Conservation (phyloP, 2,797 vertebrate species). For the Cryptoblepharus egeriae region DNA sequence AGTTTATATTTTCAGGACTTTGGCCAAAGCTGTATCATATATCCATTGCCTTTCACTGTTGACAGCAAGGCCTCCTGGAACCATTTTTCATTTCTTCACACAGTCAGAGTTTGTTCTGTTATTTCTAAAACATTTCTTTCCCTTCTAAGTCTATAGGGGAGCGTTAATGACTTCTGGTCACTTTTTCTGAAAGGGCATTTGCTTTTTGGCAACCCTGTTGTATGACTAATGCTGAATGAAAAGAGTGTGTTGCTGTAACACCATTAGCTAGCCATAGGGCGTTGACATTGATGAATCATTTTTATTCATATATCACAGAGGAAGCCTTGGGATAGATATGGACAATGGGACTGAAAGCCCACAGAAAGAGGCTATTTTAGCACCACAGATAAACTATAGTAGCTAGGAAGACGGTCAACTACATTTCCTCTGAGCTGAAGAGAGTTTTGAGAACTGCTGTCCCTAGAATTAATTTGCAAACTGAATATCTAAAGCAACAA, state of each 20-base stretch:
- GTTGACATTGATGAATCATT: constrained; percentile 26
- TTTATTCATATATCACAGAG: constrained; percentile 42
- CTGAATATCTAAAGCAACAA: not conserved
- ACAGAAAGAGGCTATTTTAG: not conserved
- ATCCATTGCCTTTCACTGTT: not conserved
- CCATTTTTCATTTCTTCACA: constrained; percentile 22
- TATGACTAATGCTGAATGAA: constrained; percentile 26
- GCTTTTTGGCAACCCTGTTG: not conserved
- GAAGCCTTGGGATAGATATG: not conserved
- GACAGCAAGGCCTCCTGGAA: not conserved
- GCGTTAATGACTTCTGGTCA: constrained; percentile 35
- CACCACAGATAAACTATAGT: not conserved
- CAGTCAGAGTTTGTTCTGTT: not conserved
- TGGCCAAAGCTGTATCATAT: not conserved
- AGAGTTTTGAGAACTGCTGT: not conserved
- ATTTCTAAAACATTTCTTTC: not conserved
- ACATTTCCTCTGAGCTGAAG: not conserved
- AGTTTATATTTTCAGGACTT: not conserved
- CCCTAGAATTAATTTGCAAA: not conserved
- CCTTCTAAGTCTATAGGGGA: not conserved
- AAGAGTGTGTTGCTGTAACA: constrained; percentile 31
- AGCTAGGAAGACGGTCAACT: not conserved
- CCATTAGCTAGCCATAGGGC: constrained; percentile 2
- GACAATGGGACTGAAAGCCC: not conserved
- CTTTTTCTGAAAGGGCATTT: constrained; percentile 30